Conservation (phyloP, 2,113 vertebrate species). For the Poeciliopsis occidentalis region DNA sequence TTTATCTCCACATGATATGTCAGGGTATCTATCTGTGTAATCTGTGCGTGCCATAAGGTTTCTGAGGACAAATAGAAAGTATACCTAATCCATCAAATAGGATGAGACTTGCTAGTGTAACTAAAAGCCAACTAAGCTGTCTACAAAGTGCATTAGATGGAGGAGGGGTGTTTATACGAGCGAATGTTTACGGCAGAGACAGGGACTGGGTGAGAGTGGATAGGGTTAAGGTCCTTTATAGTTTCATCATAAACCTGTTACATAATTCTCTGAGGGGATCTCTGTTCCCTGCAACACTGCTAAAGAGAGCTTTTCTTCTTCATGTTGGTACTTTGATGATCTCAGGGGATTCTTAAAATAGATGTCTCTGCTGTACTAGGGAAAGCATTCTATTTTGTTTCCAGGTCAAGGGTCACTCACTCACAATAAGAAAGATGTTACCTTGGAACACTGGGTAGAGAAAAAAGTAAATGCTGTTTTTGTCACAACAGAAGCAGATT, state of each 20-base stretch:
- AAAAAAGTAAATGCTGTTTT: conserved; percentile 7
- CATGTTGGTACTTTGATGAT: conserved; percentile 20
- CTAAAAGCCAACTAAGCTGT: conserved; percentile 65
- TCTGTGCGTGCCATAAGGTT: not conserved
- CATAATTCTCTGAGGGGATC: conserved; percentile 40
- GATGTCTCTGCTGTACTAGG: not conserved
- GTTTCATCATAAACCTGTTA: conserved; percentile 51
- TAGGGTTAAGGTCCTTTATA: conserved; percentile 11
- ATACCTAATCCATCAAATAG: conserved; percentile 68
- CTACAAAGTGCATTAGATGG: conserved; percentile 61
- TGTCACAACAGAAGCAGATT: not conserved
- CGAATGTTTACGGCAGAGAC: conserved; percentile 30
- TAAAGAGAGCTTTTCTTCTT: conserved; percentile 23
- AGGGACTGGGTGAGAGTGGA: conserved; percentile 4
- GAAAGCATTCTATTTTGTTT: conserved; percentile 14
- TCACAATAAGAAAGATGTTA: conserved; percentile 1
- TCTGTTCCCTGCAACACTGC: conserved; percentile 39
- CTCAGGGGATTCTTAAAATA: conserved; percentile 46
- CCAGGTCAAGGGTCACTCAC: conserved; percentile 34
- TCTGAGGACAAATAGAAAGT: conserved; percentile 56
- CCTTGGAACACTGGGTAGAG: conserved; percentile 23
- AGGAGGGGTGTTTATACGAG: conserved; percentile 9
- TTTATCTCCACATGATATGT: too few species aligned
- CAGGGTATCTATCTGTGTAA: not conserved
- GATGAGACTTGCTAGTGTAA: conserved; percentile 56